These are phyloP conservation scores for human (Homo sapiens) DNA, from an alignment of 2,113 vertebrate genomes.

Conservation along the genomic window GRCh38 chr13:78472001-78472500, in stretches of 20 bases:
- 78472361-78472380: background rate
- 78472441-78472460: background rate
- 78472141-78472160: background rate
- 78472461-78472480: background rate
- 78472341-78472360: background rate
- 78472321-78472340: too few species aligned
- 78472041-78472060: conserved; percentile 29
- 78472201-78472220: background rate
- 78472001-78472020: background rate
- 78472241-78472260: background rate
- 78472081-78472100: background rate
- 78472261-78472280: background rate
- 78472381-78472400: background rate
- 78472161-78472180: background rate
- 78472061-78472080: background rate
- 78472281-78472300: background rate
- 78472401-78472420: background rate
- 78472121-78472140: background rate
- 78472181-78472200: accelerated
- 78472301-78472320: too few species aligned
- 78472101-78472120: background rate
- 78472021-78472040: background rate
- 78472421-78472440: background rate
- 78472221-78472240: background rate
- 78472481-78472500: background rate